Evolutionary conservation across 2,797 vertebrate genomes (phyloP).

Genomic region (Diplodus sargus): DNA sequence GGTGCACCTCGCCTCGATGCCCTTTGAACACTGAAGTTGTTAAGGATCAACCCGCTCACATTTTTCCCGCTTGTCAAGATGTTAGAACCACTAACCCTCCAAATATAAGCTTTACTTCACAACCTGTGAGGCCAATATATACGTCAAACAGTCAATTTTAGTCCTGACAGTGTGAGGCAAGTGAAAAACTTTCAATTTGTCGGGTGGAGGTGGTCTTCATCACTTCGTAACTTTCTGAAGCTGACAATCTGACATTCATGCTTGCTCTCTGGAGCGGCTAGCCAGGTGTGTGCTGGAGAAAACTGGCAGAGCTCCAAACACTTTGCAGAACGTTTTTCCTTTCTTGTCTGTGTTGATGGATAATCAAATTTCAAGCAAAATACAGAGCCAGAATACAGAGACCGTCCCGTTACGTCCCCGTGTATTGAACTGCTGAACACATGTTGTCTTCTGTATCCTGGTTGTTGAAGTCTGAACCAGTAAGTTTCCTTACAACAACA

Average conservation of each 20-base stretch:
- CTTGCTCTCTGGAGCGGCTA: constrained; percentile 12
- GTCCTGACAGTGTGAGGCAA: not conserved
- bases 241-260: constrained; percentile 30
- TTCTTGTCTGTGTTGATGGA: constrained; percentile 7
- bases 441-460: constrained; percentile 3
- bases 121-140: not conserved
- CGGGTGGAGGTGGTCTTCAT: constrained; percentile 33
- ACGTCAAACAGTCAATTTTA: constrained; percentile 1
- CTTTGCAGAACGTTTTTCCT: not conserved
- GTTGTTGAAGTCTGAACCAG: not conserved
- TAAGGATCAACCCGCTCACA: not conserved
- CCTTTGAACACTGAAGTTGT: not conserved
- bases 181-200: constrained; percentile 16
- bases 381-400: not conserved
- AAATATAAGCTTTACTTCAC: not conserved
- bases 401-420: constrained; percentile 3
- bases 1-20: not conserved
- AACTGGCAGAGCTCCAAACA: constrained; percentile 32
- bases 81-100: constrained; percentile 22
- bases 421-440: constrained; percentile 20
- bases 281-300: constrained; percentile 29
- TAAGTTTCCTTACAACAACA: not conserved
- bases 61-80: constrained; percentile 16
- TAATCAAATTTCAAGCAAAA: constrained; percentile 32
- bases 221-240: constrained; percentile 30